Percentiles rank a stretch among this genome's conserved stretches.
These are phyloP conservation scores for Neria commutata DNA, from an alignment of 2,888 invertebrate species.

Conservation along the genomic window DNA sequence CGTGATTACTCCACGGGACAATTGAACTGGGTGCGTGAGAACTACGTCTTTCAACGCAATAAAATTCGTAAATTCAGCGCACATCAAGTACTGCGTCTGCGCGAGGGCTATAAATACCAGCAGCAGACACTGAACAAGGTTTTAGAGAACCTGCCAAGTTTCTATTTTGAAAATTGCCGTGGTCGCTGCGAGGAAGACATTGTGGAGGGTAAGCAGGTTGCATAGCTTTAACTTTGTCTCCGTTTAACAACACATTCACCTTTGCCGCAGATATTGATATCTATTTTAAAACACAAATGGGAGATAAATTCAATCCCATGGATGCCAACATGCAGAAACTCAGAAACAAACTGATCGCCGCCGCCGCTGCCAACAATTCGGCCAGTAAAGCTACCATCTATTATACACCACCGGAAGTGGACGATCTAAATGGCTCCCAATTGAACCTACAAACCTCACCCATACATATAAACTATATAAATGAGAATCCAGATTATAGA, in stretches of 20 bases:
- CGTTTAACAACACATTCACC: background rate
- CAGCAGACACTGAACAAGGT: constrained; percentile 94
- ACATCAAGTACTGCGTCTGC: constrained; percentile 84
- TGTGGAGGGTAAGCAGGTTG: constrained; percentile 51
- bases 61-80: constrained; percentile 94
- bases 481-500: constrained; percentile 54
- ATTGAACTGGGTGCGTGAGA: constrained; percentile 92
- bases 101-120: constrained; percentile 94
- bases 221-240: background rate
- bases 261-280: constrained; percentile 56
- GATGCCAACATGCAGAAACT: constrained; percentile 50
- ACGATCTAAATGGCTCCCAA: constrained; percentile 40
- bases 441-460: constrained; percentile 60
- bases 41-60: constrained; percentile 93
- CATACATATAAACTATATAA: constrained; percentile 65
- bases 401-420: constrained; percentile 72
- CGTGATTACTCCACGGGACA: constrained; percentile 91
- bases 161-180: constrained; percentile 92
- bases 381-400: constrained; percentile 78
- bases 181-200: constrained; percentile 71
- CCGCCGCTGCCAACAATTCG: constrained; percentile 46
- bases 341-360: constrained; percentile 47
- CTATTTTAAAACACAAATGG: constrained; percentile 59
- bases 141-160: constrained; percentile 86
- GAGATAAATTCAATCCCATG: constrained; percentile 39